Evolutionary conservation across 2,113 vertebrate genomes (phyloP), one percentile per base, ranked within the genome.

Genomic region (Podarcis muralis): DNA sequence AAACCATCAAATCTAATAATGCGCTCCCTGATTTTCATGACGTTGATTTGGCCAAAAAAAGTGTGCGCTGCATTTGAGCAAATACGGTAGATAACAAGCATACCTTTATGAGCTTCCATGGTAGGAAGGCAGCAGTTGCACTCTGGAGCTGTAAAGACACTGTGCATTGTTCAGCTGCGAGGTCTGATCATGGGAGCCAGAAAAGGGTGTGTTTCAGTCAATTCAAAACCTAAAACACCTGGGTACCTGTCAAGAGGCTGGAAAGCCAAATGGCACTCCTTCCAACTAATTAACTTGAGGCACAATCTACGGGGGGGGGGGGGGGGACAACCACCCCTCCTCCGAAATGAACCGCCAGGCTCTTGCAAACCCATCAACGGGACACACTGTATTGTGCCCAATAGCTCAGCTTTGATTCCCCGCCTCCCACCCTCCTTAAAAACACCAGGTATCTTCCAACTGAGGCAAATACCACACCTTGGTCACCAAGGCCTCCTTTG

Each of bases 141-240:
- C 30, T 25, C 48, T 53, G 85, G 30, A 53, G 53, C 20, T 68
- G 18, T 66, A 25, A 59, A 59, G 27, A 1, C 11, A 13, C 12
- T 59, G 11, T 8, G 48, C 23, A n/a, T 12, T 32, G 23, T 1
- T 30, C 12, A n/a, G 12, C 35, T 6, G 57, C 71, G 3, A 35
- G 35, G 1, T 6, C 18, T 25, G 0, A 53, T 12, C 48, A 53
- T 53, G 48, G 48, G 11, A 12, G 48, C 48, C 48, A 53, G 48
- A 0, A 16, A 2, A 0, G 1, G 68, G 25, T 22, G 65, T 25
- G 20, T 75, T 82, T 9, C 53, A 27, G 18, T 53, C 65, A 71
- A 40, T 4, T 53, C 30, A 9, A 18, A 71, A 57, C 22, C 23
- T 4, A 18, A 87, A 32, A 4, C 4, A n/a, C 68, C 32, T 25